These are phyloP conservation scores for Muscicapa striata DNA, from an alignment of 2,797 vertebrate genomes.

Conservation along the genomic window DNA sequence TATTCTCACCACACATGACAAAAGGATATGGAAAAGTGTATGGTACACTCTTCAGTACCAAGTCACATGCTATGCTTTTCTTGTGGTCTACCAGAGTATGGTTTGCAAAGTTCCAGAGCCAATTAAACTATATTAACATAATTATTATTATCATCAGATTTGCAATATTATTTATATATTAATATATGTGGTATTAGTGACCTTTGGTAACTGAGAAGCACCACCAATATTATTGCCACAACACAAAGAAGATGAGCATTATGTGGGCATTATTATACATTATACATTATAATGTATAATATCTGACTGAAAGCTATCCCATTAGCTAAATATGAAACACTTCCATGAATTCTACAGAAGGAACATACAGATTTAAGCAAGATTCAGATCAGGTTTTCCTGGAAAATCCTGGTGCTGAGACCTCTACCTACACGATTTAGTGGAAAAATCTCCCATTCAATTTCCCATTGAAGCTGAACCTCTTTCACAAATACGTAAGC, in stretches of 20 bases:
- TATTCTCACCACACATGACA: neutral
- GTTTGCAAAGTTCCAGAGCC: neutral
- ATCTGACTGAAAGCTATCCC: neutral
- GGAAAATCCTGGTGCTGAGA: neutral
- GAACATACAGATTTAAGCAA: neutral
- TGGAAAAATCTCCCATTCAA: neutral
- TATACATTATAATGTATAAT: neutral
- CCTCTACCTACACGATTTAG: neutral
- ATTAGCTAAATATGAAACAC: neutral
- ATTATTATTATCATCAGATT: neutral
- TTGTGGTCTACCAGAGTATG: neutral
- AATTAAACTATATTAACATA: neutral
- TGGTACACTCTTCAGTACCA: neutral
- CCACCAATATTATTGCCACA: neutral
- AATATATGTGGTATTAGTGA: neutral
- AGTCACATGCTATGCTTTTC: neutral
- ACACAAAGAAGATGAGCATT: neutral
- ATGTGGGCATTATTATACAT: too few relatives aligned
- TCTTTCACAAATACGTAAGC: neutral
- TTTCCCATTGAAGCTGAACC: neutral
- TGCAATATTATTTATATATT: neutral
- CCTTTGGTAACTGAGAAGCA: neutral
- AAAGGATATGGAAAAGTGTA: neutral
- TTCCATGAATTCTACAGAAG: neutral
- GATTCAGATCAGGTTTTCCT: neutral